These are phyloP conservation scores for Dione vanillae DNA, from an alignment of 2,888 invertebrate genomes.

Conservation along the genomic window DNA sequence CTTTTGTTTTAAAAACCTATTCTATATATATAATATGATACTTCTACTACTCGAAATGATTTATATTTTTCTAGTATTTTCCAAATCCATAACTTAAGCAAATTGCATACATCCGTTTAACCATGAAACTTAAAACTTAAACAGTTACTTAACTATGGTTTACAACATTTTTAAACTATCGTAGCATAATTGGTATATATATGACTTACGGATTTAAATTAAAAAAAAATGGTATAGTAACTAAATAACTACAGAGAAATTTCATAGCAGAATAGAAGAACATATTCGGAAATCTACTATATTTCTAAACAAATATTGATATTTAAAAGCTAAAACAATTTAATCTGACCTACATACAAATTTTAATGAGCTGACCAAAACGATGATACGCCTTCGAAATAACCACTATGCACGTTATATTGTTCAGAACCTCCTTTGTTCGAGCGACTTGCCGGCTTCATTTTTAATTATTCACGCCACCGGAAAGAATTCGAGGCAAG, in stretches of 20 bases:
- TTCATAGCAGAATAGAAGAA: too few relatives aligned
- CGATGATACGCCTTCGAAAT: neutral
- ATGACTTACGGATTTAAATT: too few relatives aligned
- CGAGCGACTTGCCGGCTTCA: slow-evolving; percentile 28
- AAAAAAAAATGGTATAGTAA: too few relatives aligned
- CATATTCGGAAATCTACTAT: too few relatives aligned
- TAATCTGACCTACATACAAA: neutral
- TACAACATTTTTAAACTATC: neutral
- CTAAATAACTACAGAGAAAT: too few relatives aligned
- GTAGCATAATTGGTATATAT: too few relatives aligned
- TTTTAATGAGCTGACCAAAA: slow-evolving; percentile 12
- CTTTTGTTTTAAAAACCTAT: too few relatives aligned
- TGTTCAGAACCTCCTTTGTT: slow-evolving; percentile 30
- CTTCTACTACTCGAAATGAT: too few relatives aligned
- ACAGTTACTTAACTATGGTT: neutral
- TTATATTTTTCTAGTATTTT: neutral
- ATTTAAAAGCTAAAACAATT: neutral
- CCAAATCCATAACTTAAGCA: neutral
- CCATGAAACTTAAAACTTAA: neutral
- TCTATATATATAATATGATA: too few relatives aligned
- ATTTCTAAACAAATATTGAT: too few relatives aligned
- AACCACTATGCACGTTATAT: slow-evolving; percentile 2
- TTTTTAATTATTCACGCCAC: slow-evolving; percentile 53
- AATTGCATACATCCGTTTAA: neutral
- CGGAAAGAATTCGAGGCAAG: slow-evolving; percentile 55